Evolutionary conservation across 2,888 invertebrate genomes (phyloP).

Genomic region (Cantharis rustica): DNA sequence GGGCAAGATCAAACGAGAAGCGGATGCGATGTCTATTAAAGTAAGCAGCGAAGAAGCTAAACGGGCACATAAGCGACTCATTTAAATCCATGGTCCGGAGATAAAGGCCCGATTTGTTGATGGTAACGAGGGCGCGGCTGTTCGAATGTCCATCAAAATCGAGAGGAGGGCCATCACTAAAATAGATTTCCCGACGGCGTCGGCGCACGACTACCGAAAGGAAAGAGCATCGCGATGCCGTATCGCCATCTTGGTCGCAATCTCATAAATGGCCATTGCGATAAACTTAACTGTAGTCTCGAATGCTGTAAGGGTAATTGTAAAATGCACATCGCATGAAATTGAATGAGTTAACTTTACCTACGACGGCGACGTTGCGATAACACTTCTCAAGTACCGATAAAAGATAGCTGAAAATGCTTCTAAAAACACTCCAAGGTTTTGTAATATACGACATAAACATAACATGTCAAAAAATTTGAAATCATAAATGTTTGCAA

Average conservation of each 20-base stretch:
- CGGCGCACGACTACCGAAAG: conserved; percentile 36
- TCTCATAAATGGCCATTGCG: conserved; percentile 57
- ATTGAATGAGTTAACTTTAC: conserved; percentile 41
- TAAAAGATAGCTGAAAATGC: conserved; percentile 24
- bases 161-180: conserved; percentile 56
- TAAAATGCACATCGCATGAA: conserved; percentile 47
- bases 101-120: conserved; percentile 33
- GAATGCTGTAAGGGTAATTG: conserved; percentile 43
- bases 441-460: conserved; percentile 23
- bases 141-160: conserved; percentile 58
- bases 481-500: not conserved
- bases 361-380: conserved; percentile 22
- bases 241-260: conserved; percentile 55
- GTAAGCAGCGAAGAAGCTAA: conserved; percentile 27
- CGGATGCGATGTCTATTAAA: conserved; percentile 28
- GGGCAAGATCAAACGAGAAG: conserved; percentile 20
- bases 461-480: conserved; percentile 13
- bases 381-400: conserved; percentile 26
- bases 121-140: conserved; percentile 52
- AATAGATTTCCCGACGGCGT: conserved; percentile 50
- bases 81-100: conserved; percentile 40
- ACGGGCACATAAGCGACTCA: conserved; percentile 33
- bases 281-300: conserved; percentile 51
- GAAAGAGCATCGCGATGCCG: conserved; percentile 46
- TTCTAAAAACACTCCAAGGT: conserved; percentile 30